phyloP scores from a whole-genome alignment of 2,797 vertebrate species.

The Poeciliopsis paucimaculata region DNA sequence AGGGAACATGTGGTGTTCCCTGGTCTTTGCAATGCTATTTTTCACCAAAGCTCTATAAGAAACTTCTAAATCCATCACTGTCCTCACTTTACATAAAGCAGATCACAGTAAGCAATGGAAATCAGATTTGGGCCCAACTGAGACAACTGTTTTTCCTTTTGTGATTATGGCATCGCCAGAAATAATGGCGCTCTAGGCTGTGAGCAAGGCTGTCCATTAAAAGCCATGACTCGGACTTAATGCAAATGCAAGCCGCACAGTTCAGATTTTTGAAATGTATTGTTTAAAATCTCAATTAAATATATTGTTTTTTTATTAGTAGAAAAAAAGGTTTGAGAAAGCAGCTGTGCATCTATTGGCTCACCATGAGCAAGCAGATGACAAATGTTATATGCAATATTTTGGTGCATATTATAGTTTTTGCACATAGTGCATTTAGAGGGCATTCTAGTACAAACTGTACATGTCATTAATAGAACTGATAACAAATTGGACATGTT shows the following conservation, averaged over 20 bases:
- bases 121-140: not conserved
- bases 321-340: not conserved
- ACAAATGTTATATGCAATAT: not conserved
- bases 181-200: not conserved
- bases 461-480: not conserved
- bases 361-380: not conserved
- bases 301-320: not conserved
- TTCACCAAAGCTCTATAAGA: not conserved
- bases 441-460: not conserved
- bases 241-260: not conserved
- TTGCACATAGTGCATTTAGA: not conserved
- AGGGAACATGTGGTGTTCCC: not conserved
- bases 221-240: not conserved
- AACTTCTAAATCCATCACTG: not conserved
- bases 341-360: not conserved
- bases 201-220: not conserved
- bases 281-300: not conserved
- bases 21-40: not conserved
- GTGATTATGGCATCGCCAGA: not conserved
- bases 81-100: not conserved
- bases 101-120: not conserved
- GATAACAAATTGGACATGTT: conserved; percentile 4
- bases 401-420: not conserved
- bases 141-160: not conserved
- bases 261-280: not conserved